Percentiles rank a stretch among this genome's conserved stretches.
phyloP scores from a whole-genome alignment of 1,140 invertebrate genomes.

The Bombus turneri region DNA sequence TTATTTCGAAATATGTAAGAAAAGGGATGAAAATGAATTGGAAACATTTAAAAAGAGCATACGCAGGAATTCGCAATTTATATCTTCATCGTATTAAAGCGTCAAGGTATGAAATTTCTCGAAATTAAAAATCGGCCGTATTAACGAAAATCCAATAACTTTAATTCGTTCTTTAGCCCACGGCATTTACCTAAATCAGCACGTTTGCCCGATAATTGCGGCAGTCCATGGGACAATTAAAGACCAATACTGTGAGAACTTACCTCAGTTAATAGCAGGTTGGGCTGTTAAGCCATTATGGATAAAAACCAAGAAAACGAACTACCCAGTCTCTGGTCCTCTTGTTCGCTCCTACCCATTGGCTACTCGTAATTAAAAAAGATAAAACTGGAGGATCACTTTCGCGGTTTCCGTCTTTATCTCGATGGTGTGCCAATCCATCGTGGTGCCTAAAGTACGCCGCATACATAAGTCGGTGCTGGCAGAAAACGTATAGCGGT shows the following conservation, averaged over 20 bases:
- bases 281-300: background rate
- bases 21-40: background rate
- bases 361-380: conserved; percentile 26
- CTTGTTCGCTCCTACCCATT: background rate
- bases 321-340: background rate
- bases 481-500: conserved; percentile 48
- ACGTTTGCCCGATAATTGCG: background rate
- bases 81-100: background rate
- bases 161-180: background rate
- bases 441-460: conserved; percentile 20
- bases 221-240: background rate
- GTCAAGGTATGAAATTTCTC: background rate
- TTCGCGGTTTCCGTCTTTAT: conserved; percentile 53
- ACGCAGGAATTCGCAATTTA: background rate
- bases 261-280: background rate
- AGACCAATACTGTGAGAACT: background rate
- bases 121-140: background rate
- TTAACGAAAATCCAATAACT: background rate
- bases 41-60: background rate
- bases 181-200: background rate
- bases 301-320: background rate
- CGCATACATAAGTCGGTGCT: background rate
- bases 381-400: conserved; percentile 41
- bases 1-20: too few relatives aligned
- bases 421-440: conserved; percentile 53